Conservation (phyloP, 2,797 vertebrate species). For the Coccyzus lansbergi region DNA sequence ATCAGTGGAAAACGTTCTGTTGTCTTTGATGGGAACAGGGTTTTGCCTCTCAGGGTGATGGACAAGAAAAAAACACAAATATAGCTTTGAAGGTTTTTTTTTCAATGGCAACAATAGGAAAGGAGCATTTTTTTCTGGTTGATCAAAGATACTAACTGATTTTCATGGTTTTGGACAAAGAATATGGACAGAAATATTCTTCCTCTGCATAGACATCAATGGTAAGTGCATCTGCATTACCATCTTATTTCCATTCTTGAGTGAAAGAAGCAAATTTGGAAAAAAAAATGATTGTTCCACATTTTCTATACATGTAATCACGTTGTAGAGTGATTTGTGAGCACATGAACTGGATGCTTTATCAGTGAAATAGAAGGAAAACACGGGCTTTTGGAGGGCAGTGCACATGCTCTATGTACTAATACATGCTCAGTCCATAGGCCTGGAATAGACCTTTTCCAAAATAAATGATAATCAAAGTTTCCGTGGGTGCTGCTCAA, state of each 20-base stretch:
- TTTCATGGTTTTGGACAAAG: not conserved
- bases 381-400: not conserved
- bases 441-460: not conserved
- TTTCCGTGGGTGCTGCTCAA: not conserved
- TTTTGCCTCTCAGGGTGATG: not conserved
- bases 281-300: not conserved
- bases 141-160: not conserved
- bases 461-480: not conserved
- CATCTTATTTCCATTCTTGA: not conserved
- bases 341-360: not conserved
- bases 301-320: not conserved
- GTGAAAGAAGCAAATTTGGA: not conserved
- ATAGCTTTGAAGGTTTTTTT: not conserved
- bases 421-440: not conserved
- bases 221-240: not conserved
- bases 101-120: not conserved
- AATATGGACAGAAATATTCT: not conserved
- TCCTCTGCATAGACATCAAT: not conserved
- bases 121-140: not conserved
- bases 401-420: not conserved
- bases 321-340: not conserved
- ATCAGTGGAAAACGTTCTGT: not conserved
- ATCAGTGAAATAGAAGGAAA: fast-evolving
- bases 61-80: not conserved
- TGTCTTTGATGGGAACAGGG: not conserved